These are phyloP conservation scores for Agrotis clavis DNA, from an alignment of 2,888 invertebrate genomes.

Conservation along the genomic window DNA sequence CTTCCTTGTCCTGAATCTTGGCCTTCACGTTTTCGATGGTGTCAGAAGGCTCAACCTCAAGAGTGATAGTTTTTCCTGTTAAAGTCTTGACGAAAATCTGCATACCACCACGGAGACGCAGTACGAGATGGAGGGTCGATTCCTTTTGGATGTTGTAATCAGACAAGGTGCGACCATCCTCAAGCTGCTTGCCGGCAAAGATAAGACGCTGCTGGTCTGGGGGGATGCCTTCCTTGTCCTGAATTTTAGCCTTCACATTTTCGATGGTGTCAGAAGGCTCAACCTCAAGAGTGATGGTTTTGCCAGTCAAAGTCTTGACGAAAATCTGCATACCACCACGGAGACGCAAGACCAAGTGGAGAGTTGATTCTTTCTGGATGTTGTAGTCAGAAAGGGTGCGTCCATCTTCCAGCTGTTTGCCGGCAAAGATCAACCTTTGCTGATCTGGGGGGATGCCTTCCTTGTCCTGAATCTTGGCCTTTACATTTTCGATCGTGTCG, in stretches of 20 bases:
- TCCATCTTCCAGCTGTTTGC: conserved; percentile 81
- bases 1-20: conserved; percentile 75
- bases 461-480: conserved; percentile 82
- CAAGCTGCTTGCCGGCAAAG: conserved; percentile 76
- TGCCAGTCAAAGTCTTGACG: conserved; percentile 75
- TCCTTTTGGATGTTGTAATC: conserved; percentile 79
- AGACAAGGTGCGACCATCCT: conserved; percentile 75
- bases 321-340: conserved; percentile 81
- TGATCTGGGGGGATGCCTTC: conserved; percentile 83
- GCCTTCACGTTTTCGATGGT: conserved; percentile 64
- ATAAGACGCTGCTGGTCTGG: conserved; percentile 77
- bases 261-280: conserved; percentile 76
- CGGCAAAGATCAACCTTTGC: conserved; percentile 80
- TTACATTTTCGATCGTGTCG: conserved; percentile 83
- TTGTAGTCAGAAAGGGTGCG: conserved; percentile 82
- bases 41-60: conserved; percentile 67
- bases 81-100: conserved; percentile 76
- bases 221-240: conserved; percentile 77
- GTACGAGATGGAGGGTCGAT: conserved; percentile 72
- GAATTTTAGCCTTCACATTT: conserved; percentile 78
- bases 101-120: conserved; percentile 77
- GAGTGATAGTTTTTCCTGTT: conserved; percentile 73
- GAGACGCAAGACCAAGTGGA: conserved; percentile 78
- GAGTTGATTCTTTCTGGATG: conserved; percentile 81
- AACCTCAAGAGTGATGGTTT: conserved; percentile 75